Base-by-base conservation (phyloP, 2,113 vertebrate species). In the Aptenodytes forsteri region DNA sequence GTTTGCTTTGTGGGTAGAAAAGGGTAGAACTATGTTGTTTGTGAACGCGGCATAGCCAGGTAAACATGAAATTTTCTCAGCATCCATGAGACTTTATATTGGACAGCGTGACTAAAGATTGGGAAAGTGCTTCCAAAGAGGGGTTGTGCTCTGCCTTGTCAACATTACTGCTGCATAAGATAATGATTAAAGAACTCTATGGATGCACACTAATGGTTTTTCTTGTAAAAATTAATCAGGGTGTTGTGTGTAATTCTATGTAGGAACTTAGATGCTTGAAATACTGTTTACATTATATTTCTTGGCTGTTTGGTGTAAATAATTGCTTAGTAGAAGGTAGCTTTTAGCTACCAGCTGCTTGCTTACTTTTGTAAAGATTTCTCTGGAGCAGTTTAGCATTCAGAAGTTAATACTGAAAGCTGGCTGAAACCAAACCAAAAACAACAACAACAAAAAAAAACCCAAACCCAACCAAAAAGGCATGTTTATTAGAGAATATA, bases 341-440 rank as follows among this genome's bases (percentile, higher is more conserved):
- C 66, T 88, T 82, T 72, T 42, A 84, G 73, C 93, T 46, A n/a
- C 34, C 83, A 97, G 86, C 77, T 97, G 81, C 85, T 97, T 95
- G 32, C 78, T 97, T 97, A 71, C 92, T 95, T 96, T 93, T 83
- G 26, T 83, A 85, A 87, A 83, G 59, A 50, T 96, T 98, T 96
- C 71, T 97, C 90, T 94, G 83, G 72, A 93, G 75, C 64, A 95
- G 61, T 67, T 81, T 58, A 87, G 81, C 20, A 32, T 93, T 94
- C 44, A 17, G 83, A 96, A 96, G 93, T 92, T 90, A 95, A 91
- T 93, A 50, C 13, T 77, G 84, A 94, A 80, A 84, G 18, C 62
- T 90, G 56, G 17, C 69, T 73, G 52, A 93, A 93, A 93, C 34
- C 56, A 40, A 86, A 40, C 6, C 3, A 23, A 49, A 89, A 90